phyloP scores from a whole-genome alignment of 2,113 vertebrate species.

The Ictidomys tridecemlineatus region DNA sequence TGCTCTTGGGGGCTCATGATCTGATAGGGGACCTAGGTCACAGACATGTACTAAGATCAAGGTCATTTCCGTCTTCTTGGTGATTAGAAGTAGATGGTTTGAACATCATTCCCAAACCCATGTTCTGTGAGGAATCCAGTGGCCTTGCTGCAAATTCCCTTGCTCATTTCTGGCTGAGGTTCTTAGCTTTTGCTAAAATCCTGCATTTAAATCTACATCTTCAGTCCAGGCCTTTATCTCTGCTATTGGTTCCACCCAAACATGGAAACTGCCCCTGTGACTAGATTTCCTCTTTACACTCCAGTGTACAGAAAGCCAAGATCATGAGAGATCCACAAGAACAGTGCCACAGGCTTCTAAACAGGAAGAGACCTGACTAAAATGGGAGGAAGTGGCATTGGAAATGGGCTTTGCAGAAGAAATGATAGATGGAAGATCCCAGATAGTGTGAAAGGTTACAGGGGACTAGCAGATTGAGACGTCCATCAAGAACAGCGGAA shows the following conservation, averaged over 20 bases:
- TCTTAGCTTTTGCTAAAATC: not conserved
- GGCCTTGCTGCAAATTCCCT: not conserved
- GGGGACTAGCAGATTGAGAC: not conserved
- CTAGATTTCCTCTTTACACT: not conserved
- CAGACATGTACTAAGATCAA: not conserved
- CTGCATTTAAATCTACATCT: not conserved
- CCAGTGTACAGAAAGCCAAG: not conserved
- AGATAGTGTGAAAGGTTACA: not conserved
- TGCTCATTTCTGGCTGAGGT: not conserved
- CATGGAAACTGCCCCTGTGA: rapidly evolving
- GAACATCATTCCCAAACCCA: not conserved
- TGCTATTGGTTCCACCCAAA: too few species aligned
- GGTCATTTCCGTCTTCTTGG: not conserved
- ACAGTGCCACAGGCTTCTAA: not conserved
- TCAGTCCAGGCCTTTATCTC: not conserved
- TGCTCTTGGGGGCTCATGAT: not conserved
- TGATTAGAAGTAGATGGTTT: not conserved
- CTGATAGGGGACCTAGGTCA: not conserved
- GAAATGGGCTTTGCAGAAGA: not conserved
- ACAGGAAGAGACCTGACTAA: not conserved
- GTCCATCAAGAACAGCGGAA: not conserved
- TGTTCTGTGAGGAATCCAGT: too few species aligned
- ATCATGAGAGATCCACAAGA: not conserved
- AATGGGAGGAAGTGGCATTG: not conserved
- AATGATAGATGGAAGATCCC: not conserved